These are phyloP conservation scores for Neolamprologus tretocephalus DNA, from an alignment of 2,113 vertebrate species.

Conservation along the genomic window DNA sequence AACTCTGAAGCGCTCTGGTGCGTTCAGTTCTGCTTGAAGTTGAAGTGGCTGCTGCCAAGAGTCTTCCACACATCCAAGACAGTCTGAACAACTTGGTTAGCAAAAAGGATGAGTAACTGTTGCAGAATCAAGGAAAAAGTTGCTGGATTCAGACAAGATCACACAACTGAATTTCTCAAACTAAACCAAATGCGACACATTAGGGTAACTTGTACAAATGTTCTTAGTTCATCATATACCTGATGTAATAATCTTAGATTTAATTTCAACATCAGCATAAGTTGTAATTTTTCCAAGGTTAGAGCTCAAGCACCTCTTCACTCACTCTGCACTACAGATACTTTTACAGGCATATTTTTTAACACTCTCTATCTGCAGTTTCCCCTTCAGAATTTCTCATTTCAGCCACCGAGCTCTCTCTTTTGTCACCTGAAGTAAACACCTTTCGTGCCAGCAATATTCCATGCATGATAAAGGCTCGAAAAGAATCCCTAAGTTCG, in stretches of 20 bases:
- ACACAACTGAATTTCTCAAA: background rate
- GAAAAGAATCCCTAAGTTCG: conserved; percentile 3
- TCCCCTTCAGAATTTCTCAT: background rate
- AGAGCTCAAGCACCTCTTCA: background rate
- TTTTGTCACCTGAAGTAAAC: conserved; percentile 20
- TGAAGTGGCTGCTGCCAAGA: conserved; percentile 12
- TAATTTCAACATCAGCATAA: background rate
- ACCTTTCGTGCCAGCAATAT: conserved; percentile 10
- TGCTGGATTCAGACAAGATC: background rate
- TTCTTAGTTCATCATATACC: background rate
- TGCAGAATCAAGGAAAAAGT: conserved; percentile 5
- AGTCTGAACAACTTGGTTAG: background rate
- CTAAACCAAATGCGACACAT: background rate
- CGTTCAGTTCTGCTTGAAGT: background rate
- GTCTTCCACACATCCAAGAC: background rate
- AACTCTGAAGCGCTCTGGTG: background rate
- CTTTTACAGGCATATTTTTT: background rate
- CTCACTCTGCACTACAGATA: background rate
- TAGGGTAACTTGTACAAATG: background rate
- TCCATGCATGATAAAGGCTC: background rate
- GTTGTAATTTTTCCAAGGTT: background rate
- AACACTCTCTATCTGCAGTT: background rate
- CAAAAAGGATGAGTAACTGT: background rate
- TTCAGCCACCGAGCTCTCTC: background rate
- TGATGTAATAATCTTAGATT: background rate